Conservation (phyloP, 2,797 vertebrate species). For the Neosilurus mollespiculum region DNA sequence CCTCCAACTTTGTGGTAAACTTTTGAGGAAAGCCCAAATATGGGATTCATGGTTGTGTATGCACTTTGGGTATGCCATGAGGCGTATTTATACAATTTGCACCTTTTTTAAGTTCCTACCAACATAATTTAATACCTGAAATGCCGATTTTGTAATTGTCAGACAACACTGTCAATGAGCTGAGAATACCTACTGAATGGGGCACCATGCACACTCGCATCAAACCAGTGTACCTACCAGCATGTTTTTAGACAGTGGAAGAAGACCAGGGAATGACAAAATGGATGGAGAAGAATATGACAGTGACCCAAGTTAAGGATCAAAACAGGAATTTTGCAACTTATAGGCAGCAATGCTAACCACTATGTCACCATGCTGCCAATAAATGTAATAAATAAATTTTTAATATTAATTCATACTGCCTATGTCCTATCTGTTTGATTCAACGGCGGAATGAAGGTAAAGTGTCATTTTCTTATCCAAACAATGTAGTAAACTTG, state of each 20-base stretch:
- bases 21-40: not conserved
- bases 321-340: not conserved
- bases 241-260: not conserved
- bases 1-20: not conserved
- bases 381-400: not conserved
- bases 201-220: not conserved
- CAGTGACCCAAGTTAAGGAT: not conserved
- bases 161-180: not conserved
- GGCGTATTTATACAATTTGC: not conserved
- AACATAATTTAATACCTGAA: not conserved
- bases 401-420: not conserved
- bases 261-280: not conserved
- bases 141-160: not conserved
- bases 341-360: not conserved
- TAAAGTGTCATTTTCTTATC: no score
- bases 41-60: not conserved
- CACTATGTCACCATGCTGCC: not conserved
- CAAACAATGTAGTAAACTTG: slow-evolving; percentile 11
- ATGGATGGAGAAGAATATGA: no score
- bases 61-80: not conserved
- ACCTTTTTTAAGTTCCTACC: not conserved
- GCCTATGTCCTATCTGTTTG: not conserved
- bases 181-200: not conserved
- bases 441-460: not conserved
- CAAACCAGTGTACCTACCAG: not conserved